Percentiles rank a stretch among this genome's conserved stretches.
Evolutionary conservation across 2,113 vertebrate genomes (phyloP).

Genomic region (Accipiter virgatus): DNA sequence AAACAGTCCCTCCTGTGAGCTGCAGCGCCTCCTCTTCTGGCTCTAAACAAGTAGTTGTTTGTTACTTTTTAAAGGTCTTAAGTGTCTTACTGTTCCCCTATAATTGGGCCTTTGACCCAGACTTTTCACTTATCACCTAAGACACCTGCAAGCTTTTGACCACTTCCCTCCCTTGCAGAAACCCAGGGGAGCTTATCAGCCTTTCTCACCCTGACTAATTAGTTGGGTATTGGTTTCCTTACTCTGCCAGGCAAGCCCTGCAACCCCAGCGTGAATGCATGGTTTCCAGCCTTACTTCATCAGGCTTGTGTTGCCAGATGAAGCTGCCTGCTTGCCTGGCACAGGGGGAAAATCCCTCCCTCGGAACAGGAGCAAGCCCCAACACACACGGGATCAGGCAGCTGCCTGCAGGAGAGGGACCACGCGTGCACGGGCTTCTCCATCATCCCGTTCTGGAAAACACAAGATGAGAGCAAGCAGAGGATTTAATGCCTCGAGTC

Average conservation of each 20-base stretch:
- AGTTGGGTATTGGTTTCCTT: background rate
- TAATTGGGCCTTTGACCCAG: background rate
- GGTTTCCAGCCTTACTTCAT: background rate
- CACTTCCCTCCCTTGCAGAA: background rate
- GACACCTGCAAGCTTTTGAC: background rate
- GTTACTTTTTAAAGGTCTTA: background rate
- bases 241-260: background rate
- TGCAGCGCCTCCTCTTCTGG: background rate
- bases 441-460: background rate
- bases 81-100: background rate
- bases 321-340: background rate
- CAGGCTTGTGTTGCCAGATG: background rate
- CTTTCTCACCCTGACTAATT: background rate
- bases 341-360: background rate
- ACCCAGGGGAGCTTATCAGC: background rate
- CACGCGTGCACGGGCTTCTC: fast-evolving
- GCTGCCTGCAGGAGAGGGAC: background rate
- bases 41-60: background rate
- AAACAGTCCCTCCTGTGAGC: background rate
- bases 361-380: background rate
- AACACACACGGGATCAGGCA: background rate
- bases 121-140: background rate
- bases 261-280: background rate
- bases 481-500: background rate
- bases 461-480: background rate